phyloP scores from a whole-genome alignment of 2,113 vertebrate genomes.

The Glaucomys volans region DNA sequence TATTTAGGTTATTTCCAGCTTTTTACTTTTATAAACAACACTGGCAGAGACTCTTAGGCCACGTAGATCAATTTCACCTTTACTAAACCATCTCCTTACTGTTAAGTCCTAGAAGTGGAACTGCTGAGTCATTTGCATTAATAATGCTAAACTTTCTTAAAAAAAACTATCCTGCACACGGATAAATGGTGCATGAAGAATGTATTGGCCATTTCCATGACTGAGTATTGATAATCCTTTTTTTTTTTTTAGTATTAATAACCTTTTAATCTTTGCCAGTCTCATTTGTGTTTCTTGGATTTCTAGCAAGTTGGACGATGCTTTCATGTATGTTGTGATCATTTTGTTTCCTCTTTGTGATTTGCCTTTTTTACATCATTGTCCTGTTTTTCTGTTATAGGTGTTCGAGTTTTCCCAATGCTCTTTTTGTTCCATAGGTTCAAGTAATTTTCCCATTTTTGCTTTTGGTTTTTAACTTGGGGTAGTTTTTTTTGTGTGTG shows the following conservation, averaged over 20 bases:
- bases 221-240: no score
- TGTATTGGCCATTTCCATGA: neutral
- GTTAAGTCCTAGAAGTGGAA: constrained; percentile 42
- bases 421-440: neutral
- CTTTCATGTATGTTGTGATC: neutral
- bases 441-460: neutral
- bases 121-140: constrained; percentile 19
- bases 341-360: constrained; percentile 19
- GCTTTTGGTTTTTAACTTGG: neutral
- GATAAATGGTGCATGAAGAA: neutral
- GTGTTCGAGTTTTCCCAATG: neutral
- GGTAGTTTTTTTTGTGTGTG: neutral
- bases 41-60: neutral
- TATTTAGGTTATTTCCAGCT: constrained; percentile 20
- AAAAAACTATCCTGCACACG: neutral
- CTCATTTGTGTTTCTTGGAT: neutral
- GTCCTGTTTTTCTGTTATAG: neutral
- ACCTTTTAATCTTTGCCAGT: neutral
- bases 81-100: neutral
- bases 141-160: neutral
- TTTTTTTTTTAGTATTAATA: neutral
- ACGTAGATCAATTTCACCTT: neutral
- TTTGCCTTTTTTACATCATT: constrained; percentile 19
- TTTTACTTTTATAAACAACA: neutral
- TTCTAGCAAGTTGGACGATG: neutral